phyloP scores from a whole-genome alignment of 2,797 vertebrate species.

The Periparus ater region DNA sequence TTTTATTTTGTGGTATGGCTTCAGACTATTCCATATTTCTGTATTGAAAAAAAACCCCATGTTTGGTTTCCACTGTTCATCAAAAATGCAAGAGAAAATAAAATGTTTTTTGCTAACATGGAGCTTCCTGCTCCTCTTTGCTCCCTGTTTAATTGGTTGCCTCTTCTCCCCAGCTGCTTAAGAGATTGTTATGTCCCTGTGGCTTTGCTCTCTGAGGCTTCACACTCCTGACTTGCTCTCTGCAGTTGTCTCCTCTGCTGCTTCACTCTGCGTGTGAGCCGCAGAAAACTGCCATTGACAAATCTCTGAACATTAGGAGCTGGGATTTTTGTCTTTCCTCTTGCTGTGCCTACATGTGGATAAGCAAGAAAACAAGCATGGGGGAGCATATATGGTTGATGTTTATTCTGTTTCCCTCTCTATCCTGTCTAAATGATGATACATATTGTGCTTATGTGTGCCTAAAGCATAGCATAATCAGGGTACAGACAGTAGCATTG shows the following conservation, averaged over 20 bases:
- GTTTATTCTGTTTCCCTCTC: not conserved
- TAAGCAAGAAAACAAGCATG: slow-evolving; percentile 2
- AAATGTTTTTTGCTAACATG: not conserved
- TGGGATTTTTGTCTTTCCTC: not conserved
- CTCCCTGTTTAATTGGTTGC: not conserved
- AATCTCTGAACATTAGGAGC: not conserved
- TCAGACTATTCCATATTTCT: not conserved
- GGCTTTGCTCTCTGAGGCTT: not conserved
- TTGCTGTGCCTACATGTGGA: not conserved
- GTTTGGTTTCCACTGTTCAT: not conserved
- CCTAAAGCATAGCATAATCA: not conserved
- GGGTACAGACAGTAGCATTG: not conserved
- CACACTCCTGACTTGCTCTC: not conserved
- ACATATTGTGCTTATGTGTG: not conserved
- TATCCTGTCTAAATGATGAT: slow-evolving; percentile 13
- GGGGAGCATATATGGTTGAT: not conserved
- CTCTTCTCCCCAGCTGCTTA: not conserved
- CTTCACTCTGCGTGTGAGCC: not conserved
- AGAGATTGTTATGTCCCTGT: not conserved
- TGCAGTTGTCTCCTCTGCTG: slow-evolving; percentile 4
- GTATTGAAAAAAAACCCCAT: not conserved
- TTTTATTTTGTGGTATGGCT: not conserved
- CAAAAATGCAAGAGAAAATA: not conserved
- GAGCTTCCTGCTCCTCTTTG: not conserved
- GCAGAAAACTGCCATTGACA: not conserved